Conservation (phyloP, 2,888 invertebrate genomes). For the Pomacea canaliculata region DNA sequence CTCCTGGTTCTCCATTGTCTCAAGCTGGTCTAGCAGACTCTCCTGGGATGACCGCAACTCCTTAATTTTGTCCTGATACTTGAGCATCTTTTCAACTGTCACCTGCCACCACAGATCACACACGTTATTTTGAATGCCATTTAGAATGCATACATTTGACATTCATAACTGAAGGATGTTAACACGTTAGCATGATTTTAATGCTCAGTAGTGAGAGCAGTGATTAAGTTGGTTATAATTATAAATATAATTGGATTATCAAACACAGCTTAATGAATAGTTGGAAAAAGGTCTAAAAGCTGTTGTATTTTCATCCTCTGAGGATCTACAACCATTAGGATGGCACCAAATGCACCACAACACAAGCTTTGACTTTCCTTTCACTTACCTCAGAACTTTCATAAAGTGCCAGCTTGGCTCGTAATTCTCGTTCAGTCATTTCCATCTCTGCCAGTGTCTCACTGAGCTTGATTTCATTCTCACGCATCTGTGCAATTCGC, state of each 20-base stretch:
- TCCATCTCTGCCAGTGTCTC: slow-evolving; percentile 59
- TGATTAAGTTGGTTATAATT: too few relatives aligned
- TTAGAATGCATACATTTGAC: too few relatives aligned
- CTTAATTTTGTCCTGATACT: slow-evolving; percentile 52
- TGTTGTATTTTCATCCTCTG: too few relatives aligned
- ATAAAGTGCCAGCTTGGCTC: slow-evolving; percentile 48
- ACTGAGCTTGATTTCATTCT: slow-evolving; percentile 55
- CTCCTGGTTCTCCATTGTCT: slow-evolving; percentile 49
- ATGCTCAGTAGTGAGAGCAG: too few relatives aligned
- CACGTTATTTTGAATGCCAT: neutral
- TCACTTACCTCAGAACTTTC: slow-evolving; percentile 37
- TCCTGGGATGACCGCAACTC: slow-evolving; percentile 53
- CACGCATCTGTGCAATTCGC: slow-evolving; percentile 36
- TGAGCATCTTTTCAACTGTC: slow-evolving; percentile 49
- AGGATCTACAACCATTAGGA: too few relatives aligned
- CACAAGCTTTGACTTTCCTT: too few relatives aligned
- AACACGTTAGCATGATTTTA: too few relatives aligned
- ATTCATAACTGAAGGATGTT: too few relatives aligned
- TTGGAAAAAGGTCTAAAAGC: too few relatives aligned
- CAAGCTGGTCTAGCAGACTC: slow-evolving; percentile 51
- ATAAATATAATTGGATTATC: too few relatives aligned
- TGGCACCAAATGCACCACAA: too few relatives aligned
- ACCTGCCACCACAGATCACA: slow-evolving; percentile 15
- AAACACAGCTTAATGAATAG: too few relatives aligned
- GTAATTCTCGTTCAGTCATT: slow-evolving; percentile 49